Conservation (phyloP, 2,113 vertebrate species). For the Embiotoca jacksoni region DNA sequence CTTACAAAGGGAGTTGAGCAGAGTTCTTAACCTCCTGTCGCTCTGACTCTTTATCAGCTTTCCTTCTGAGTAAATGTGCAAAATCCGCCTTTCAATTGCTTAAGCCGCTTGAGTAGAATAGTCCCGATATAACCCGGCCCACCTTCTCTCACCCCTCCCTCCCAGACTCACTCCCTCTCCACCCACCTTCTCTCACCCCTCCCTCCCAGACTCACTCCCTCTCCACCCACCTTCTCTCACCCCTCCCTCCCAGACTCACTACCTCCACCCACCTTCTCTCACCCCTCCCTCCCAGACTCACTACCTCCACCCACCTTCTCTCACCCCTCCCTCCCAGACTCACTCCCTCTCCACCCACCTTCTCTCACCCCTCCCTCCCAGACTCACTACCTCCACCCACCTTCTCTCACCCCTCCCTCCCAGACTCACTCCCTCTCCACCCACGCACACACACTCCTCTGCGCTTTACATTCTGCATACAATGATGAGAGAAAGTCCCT, state of each 20-base stretch:
- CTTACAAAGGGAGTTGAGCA: constrained; percentile 52
- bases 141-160: constrained; percentile 21
- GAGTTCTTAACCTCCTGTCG: constrained; percentile 76
- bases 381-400: too few species aligned
- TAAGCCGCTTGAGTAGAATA: constrained; percentile 66
- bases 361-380: constrained; percentile 10
- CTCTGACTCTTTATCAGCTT: constrained; percentile 87
- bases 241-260: background rate
- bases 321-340: constrained; percentile 4
- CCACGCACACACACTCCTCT: constrained; percentile 12
- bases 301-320: background rate
- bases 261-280: constrained; percentile 4
- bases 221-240: constrained; percentile 1
- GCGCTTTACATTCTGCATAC: background rate
- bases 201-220: background rate
- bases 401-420: background rate
- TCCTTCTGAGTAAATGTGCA: constrained; percentile 65
- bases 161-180: background rate
- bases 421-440: background rate
- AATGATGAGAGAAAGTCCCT: background rate
- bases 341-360: background rate
- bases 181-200: background rate
- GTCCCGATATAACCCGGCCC: constrained; percentile 39
- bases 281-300: background rate
- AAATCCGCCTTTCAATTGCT: constrained; percentile 70